Conservation (phyloP, 1,140 invertebrate genomes). For the Temnothorax longispinosus region DNA sequence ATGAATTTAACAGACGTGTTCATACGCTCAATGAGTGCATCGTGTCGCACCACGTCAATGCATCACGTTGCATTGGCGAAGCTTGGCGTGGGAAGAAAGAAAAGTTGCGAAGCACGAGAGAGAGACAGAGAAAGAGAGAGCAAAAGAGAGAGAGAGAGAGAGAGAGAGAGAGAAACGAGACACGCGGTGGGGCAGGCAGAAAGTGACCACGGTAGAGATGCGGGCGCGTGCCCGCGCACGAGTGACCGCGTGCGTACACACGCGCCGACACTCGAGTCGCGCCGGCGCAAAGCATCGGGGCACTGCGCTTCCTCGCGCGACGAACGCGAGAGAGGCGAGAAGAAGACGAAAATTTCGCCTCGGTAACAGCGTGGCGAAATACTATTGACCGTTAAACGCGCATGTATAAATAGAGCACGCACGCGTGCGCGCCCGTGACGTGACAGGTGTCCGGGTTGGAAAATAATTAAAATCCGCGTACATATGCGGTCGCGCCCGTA, state of each 20-base stretch:
- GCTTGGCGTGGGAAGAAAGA: conserved; percentile 43
- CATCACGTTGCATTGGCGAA: neutral
- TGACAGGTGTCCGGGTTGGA: conserved; percentile 79
- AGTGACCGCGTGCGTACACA: conserved; percentile 48
- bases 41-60: neutral
- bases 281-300: neutral
- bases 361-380: conserved; percentile 43
- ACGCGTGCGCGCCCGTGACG: conserved; percentile 67
- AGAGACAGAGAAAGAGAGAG: neutral
- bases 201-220: conserved; percentile 31
- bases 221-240: conserved; percentile 36
- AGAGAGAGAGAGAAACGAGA: neutral
- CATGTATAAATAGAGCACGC: conserved; percentile 65
- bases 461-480: conserved; percentile 78
- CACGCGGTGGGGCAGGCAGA: conserved; percentile 16
- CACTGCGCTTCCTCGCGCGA: conserved; percentile 9
- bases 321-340: conserved; percentile 18
- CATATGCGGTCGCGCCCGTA: conserved; percentile 68
- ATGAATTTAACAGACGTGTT: neutral
- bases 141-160: neutral
- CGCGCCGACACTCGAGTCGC: conserved; percentile 39
- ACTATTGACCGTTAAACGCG: conserved; percentile 60
- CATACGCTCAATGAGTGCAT: neutral
- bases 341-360: conserved; percentile 9
- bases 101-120: neutral